Conservation (phyloP, 2,113 vertebrate species). For the Zapus hudsonius region DNA sequence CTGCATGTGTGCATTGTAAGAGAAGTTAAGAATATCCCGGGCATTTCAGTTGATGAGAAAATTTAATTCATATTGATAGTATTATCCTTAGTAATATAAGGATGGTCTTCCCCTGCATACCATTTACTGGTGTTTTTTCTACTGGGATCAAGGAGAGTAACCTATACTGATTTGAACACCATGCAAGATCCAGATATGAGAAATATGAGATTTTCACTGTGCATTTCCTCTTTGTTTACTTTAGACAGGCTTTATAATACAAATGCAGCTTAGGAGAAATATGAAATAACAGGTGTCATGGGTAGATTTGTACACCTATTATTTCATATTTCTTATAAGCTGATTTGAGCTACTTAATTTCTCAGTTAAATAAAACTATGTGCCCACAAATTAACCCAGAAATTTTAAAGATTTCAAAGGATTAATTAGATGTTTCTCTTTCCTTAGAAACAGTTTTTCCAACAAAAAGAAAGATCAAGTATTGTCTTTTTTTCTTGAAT, state of each 20-base stretch:
- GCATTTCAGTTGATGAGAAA: neutral
- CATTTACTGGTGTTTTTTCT: neutral
- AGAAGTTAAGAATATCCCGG: conserved; percentile 17
- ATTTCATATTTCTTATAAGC: neutral
- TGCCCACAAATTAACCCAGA: neutral
- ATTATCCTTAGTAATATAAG: neutral
- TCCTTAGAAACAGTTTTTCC: conserved; percentile 17
- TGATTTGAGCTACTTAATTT: conserved; percentile 18
- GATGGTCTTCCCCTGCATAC: neutral
- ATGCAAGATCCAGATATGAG: neutral
- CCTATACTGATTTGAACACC: neutral
- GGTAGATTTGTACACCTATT: neutral
- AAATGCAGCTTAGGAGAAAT: too few relatives aligned
- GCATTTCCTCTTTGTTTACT: conserved; percentile 12
- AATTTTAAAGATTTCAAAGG: neutral
- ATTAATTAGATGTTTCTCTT: conserved; percentile 34
- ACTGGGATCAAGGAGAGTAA: neutral
- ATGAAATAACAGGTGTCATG: too few relatives aligned
- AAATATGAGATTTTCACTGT: too few relatives aligned
- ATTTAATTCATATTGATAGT: neutral
- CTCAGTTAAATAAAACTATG: conserved; percentile 7
- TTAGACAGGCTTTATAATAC: conserved; percentile 13
- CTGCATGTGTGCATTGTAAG: neutral
- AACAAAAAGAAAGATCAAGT: conserved; percentile 23
- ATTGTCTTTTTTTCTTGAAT: conserved; percentile 54